Conservation (phyloP, 2,113 vertebrate genomes). For the Erythrolamprus reginae region DNA sequence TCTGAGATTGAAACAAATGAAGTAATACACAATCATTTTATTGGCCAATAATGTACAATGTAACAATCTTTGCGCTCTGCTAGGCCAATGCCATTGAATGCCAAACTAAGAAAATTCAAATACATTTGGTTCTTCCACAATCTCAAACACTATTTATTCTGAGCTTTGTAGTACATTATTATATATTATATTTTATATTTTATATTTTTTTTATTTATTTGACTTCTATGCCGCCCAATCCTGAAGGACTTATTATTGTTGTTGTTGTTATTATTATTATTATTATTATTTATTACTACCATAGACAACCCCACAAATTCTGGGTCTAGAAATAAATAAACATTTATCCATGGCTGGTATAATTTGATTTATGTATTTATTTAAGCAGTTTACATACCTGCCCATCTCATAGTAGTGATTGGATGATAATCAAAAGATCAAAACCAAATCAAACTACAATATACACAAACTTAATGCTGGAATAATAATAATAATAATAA, state of each 20-base stretch:
- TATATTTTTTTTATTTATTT: too few species aligned
- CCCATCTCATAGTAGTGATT: not conserved
- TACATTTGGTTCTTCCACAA: not conserved
- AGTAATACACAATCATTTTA: conserved; percentile 24
- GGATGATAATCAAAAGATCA: not conserved
- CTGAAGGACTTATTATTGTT: too few species aligned
- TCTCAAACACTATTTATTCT: not conserved
- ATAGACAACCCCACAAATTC: not conserved
- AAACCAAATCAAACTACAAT: not conserved
- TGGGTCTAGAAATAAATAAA: not conserved
- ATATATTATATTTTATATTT: too few species aligned
- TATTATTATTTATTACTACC: not conserved
- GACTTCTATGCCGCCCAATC: too few species aligned
- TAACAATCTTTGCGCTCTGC: conserved; percentile 48
- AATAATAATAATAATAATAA: not conserved
- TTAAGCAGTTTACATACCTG: not conserved
- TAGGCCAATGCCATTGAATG: conserved; percentile 20
- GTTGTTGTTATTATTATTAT: too few species aligned
- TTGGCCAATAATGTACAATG: not conserved
- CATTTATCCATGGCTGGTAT: not conserved
- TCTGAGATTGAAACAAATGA: not conserved
- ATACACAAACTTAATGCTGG: not conserved
- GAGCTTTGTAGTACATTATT: too few species aligned
- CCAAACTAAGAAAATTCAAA: not conserved
- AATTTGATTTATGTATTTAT: not conserved